Conservation (phyloP, 1,140 invertebrate genomes). For the Anastrepha obliqua region DNA sequence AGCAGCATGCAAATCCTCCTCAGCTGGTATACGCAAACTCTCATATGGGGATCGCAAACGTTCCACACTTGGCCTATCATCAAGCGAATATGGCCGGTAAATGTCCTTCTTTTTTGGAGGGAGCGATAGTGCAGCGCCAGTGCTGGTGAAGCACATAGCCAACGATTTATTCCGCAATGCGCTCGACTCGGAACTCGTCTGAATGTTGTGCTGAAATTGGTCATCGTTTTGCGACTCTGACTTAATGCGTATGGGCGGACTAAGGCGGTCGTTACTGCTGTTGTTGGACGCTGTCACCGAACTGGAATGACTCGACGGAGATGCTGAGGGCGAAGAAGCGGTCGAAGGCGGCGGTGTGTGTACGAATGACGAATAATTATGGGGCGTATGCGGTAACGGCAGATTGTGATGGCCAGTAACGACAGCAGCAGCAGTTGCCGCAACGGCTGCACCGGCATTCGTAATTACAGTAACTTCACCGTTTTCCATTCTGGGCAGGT, state of each 20-base stretch:
- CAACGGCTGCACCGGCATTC: slow-evolving; percentile 61
- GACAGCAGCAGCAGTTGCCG: slow-evolving; percentile 43
- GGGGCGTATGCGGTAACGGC: slow-evolving; percentile 27
- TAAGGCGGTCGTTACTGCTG: slow-evolving; percentile 61
- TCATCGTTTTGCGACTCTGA: slow-evolving; percentile 60
- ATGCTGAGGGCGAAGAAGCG: slow-evolving; percentile 69
- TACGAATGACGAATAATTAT: slow-evolving; percentile 66
- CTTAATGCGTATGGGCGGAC: slow-evolving; percentile 67
- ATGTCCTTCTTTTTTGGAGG: slow-evolving; percentile 93
- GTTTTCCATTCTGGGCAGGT: slow-evolving; percentile 76
- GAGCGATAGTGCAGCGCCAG: slow-evolving; percentile 85
- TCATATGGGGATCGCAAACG: slow-evolving; percentile 71
- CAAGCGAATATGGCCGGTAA: slow-evolving; percentile 88
- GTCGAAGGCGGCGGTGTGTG: slow-evolving; percentile 72
- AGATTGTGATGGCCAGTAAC: slow-evolving; percentile 48
- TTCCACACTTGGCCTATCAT: slow-evolving; percentile 76
- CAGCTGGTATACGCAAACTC: slow-evolving; percentile 79
- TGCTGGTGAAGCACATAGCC: slow-evolving; percentile 88
- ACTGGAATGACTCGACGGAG: slow-evolving; percentile 63
- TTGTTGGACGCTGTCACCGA: slow-evolving; percentile 3
- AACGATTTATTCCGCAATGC: slow-evolving; percentile 77
- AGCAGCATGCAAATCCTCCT: slow-evolving; percentile 88
- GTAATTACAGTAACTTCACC: slow-evolving; percentile 76
- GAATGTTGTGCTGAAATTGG: slow-evolving; percentile 40
- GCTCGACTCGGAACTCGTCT: neutral